Evolutionary conservation across 2,888 invertebrate genomes (phyloP).

Genomic region (Argyra leucocephala): DNA sequence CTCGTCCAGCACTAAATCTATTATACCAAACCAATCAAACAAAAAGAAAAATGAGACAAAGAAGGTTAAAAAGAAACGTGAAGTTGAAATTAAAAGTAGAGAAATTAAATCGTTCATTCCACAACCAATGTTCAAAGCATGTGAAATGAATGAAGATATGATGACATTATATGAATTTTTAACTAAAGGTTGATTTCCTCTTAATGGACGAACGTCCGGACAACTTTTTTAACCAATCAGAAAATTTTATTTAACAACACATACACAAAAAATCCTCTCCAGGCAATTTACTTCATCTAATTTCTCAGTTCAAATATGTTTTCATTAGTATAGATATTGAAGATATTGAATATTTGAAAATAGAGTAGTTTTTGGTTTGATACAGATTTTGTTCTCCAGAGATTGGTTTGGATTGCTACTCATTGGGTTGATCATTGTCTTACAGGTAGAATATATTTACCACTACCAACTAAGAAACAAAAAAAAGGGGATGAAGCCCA

Average conservation of each 20-base stretch:
- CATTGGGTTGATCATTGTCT: conserved; percentile 93
- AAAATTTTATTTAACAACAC: no score
- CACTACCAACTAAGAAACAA: conserved; percentile 61
- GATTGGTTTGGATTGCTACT: conserved; percentile 89
- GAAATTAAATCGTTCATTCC: conserved; percentile 32
- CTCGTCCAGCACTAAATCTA: conserved; percentile 34
- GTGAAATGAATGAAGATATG: conserved; percentile 70
- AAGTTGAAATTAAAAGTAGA: conserved; percentile 21
- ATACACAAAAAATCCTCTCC: no score
- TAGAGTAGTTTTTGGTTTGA: conserved; percentile 74
- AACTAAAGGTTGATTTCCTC: no score
- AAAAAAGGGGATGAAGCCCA: conserved; percentile 60
- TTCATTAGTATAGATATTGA: conserved; percentile 87
- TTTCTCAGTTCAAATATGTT: no score
- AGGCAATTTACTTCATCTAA: no score
- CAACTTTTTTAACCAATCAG: no score
- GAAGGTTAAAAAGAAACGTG: conserved; percentile 41
- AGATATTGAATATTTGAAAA: conserved; percentile 70
- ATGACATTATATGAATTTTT: conserved; percentile 79
- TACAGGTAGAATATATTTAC: conserved; percentile 58
- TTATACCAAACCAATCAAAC: background rate
- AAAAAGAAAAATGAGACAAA: conserved; percentile 45
- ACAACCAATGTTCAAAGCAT: conserved; percentile 46
- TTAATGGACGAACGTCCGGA: no score
- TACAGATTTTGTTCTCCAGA: conserved; percentile 29